Percentiles rank a stretch among this genome's conserved stretches.
These are phyloP conservation scores for Eubucco bourcierii DNA, from an alignment of 2,113 vertebrate genomes.

Conservation along the genomic window DNA sequence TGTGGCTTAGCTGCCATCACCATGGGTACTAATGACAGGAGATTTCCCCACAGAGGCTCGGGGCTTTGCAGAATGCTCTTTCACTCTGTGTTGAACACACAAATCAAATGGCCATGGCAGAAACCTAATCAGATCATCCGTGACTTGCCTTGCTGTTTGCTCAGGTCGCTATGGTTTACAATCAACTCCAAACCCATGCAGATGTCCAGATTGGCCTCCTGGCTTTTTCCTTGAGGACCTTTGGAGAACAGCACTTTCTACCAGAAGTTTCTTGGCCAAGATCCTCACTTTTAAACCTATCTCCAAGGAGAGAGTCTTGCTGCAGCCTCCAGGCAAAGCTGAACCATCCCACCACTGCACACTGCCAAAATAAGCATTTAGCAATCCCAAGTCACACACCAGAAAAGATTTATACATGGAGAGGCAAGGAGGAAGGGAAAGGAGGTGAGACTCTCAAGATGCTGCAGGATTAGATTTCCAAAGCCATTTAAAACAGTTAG, in stretches of 20 bases:
- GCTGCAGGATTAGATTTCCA: not conserved
- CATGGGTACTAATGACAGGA: conserved; percentile 62
- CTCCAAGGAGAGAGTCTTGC: conserved; percentile 6
- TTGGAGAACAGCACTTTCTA: not conserved
- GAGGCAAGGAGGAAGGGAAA: not conserved
- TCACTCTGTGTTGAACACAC: conserved; percentile 49
- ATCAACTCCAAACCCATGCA: conserved; percentile 45
- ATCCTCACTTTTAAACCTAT: not conserved
- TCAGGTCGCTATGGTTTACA: conserved; percentile 44
- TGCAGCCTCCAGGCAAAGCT: not conserved
- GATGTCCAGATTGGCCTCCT: conserved; percentile 54
- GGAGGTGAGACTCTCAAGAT: not conserved
- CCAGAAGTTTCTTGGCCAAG: conserved; percentile 17
- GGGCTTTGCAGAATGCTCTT: conserved; percentile 46
- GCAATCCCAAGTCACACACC: not conserved
- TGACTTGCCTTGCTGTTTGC: conserved; percentile 54
- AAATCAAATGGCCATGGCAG: conserved; percentile 18
- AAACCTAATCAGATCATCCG: conserved; percentile 67
- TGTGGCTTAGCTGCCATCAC: conserved; percentile 52
- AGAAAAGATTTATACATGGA: conserved; percentile 1
- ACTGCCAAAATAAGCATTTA: conserved; percentile 40
- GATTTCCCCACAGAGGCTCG: conserved; percentile 36
- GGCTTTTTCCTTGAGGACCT: conserved; percentile 25
- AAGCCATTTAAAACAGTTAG: not conserved
- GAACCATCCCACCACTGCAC: not conserved